Evolutionary conservation across 2,113 vertebrate genomes (phyloP), one percentile per base, ranked within the genome.

Genomic region (Gnathonemus longibarbis): DNA sequence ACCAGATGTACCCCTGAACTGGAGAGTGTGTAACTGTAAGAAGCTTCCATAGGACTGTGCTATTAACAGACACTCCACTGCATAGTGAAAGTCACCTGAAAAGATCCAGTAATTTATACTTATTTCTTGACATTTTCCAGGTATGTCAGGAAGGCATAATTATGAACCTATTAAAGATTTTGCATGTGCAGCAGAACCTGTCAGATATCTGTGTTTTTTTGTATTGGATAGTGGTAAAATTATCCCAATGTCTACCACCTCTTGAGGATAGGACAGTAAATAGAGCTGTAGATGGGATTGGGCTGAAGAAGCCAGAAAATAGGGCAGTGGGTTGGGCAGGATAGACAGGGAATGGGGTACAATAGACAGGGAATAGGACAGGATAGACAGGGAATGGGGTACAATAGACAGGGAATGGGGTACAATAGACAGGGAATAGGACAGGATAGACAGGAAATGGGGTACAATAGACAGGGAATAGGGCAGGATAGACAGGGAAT

Each of bases 141-240:
- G 15, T 80, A 42, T 80, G 74, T 80, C 74, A 80, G 74, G 74
- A 19, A 80, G 17, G 74, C 74, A 80, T 80, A 80, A 80, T 80
- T 80, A 80, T 80, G 74, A 80, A 80, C 35, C 74, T 42, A 80
- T 80, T 80, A 80, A 80, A 42, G 35, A 42, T 80, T 80, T 80
- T 80, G 74, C 74, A 80, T 80, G 74, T 42, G 74, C 74, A 80
- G 74, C 74, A 80, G 74, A 80, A 42, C 74, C 74, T 80, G 74
- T 42, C 74, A 39, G 74, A 6, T 39, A 80, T 42, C 35, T 80
- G 5, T 39, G 11, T 19, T 42, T 39, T 80, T 42, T 80, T 42
- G 74, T 42, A 35, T 74, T 35, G n/a, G 74, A n/a, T 80, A 80
- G 74, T 39, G 74, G 35, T 80, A 80, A 80, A 80, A 80, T 80